Conservation (phyloP, 2,797 vertebrate species). For the Rhinogobio ventralis region DNA sequence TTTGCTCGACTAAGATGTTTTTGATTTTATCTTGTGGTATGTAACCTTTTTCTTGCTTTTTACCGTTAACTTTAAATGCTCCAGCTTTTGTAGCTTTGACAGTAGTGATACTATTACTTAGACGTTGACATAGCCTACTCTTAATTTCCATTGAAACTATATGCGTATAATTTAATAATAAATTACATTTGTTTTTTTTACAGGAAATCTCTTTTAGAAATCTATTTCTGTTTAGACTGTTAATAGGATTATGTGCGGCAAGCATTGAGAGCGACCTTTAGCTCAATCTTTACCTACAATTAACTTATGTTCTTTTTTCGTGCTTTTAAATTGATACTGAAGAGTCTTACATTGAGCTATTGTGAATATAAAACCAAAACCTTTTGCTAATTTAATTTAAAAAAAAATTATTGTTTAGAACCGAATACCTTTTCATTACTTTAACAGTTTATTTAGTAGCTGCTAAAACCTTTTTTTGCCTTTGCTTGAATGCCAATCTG, state of each 20-base stretch:
- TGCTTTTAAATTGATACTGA: not conserved
- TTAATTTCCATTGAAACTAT: not conserved
- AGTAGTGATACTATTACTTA: not conserved
- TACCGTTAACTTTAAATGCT: not conserved
- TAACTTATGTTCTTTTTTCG: not conserved
- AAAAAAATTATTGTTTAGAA: not conserved
- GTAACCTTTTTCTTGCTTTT: not conserved
- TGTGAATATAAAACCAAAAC: not conserved
- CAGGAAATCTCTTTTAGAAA: constrained; percentile 32
- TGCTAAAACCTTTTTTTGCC: not conserved
- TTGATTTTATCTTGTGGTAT: not conserved
- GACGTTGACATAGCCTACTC: not conserved
- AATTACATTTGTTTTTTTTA: not conserved
- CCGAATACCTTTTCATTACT: not conserved
- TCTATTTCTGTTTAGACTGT: constrained; percentile 43
- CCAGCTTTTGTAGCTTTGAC: not conserved
- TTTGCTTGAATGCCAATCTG: not conserved
- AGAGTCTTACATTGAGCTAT: not conserved
- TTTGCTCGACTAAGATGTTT: constrained; percentile 2
- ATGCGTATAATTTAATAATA: not conserved
- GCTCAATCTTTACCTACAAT: not conserved
- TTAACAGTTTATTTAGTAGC: not conserved
- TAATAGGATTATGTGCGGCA: constrained; percentile 68
- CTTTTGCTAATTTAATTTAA: not conserved
- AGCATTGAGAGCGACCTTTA: constrained; percentile 48